Base-by-base conservation (phyloP, 2,888 invertebrate genomes). In the Fragum whitleyi region DNA sequence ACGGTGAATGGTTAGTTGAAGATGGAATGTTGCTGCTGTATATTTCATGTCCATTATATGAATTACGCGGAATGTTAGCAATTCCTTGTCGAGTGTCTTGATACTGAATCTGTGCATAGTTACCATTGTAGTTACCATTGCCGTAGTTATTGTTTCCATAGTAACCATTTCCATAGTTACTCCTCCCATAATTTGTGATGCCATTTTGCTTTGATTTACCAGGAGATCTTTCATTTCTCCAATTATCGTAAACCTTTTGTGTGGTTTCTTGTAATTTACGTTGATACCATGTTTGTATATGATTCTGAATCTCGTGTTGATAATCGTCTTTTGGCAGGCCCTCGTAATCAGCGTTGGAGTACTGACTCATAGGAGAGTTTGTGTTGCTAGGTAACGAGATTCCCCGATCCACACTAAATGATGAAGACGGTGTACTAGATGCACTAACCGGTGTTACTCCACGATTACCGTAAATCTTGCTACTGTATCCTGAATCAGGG, bases 401-500 rank as follows among this genome's bases (percentile, higher is more conserved):
- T 16, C 88, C 89, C 23, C 88, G 74, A 75, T 91, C 92, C 9
- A 89, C 88, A 72, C 91, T 91, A 82, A 92, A 91, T 0, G 92
- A 92, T 0, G 91, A 91, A 2, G 91, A 92, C 0, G 91, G 91
- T 2, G 91, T 92, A 65, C 87, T 81, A 57, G 88, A 89, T 47
- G 86, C 88, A 61, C 86, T 83, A 26, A 82, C 81, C 0, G 86
- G 86, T 9, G 77, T 78, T 2, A 53, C 82, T 3, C 55, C 77
- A n/a, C 87, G 77, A 28, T 70, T 86, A 28, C 87, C 96, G 86
- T 96, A 97, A 87, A 97, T 96, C 91, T 97, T 96, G 53, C 97
- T 97, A 89, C 97, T 97, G 93, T 97, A 97, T 0, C 97, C 97
- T 0, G 97, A 97, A 94, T 97, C 97, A 86, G 97, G 93, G 80